A percentile compares a stretch with the other conserved stretches of the same genome.
These are phyloP conservation scores for Paramisgurnus dabryanus DNA, from an alignment of 2,113 vertebrate genomes.

Conservation along the genomic window DNA sequence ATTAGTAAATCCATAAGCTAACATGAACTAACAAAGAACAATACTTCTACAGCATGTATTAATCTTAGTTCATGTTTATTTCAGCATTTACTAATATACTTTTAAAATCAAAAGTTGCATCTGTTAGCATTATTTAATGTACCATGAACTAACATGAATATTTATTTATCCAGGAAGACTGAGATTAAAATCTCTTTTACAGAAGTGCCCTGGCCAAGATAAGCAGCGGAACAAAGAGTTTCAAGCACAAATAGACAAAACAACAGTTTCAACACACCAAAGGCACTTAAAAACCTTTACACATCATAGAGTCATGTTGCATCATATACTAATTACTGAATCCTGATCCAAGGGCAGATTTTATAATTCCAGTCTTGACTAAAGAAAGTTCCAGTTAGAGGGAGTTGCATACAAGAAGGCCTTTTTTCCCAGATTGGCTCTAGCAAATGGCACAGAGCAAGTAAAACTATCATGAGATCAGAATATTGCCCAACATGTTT, in stretches of 20 bases:
- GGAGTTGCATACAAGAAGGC: background rate
- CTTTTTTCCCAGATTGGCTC: background rate
- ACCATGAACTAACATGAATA: too few species aligned
- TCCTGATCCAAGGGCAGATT: background rate
- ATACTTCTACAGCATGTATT: too few species aligned
- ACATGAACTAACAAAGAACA: too few species aligned
- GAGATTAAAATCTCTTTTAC: too few species aligned
- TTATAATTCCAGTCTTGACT: background rate
- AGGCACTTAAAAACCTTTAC: background rate
- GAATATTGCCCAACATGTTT: too few species aligned
- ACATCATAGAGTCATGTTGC: background rate
- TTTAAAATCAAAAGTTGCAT: too few species aligned
- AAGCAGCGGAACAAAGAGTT: background rate
- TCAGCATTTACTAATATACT: too few species aligned
- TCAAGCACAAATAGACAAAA: background rate
- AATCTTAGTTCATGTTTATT: too few species aligned
- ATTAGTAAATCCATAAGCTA: too few species aligned
- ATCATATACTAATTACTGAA: background rate
- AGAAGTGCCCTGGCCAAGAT: background rate
- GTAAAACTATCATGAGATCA: background rate
- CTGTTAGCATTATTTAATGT: too few species aligned
- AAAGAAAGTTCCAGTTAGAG: background rate
- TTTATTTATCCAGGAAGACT: too few species aligned
- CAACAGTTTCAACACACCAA: background rate
- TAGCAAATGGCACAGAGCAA: background rate